Base-by-base conservation (phyloP, 2,797 vertebrate genomes). In the Psittacula echo region DNA sequence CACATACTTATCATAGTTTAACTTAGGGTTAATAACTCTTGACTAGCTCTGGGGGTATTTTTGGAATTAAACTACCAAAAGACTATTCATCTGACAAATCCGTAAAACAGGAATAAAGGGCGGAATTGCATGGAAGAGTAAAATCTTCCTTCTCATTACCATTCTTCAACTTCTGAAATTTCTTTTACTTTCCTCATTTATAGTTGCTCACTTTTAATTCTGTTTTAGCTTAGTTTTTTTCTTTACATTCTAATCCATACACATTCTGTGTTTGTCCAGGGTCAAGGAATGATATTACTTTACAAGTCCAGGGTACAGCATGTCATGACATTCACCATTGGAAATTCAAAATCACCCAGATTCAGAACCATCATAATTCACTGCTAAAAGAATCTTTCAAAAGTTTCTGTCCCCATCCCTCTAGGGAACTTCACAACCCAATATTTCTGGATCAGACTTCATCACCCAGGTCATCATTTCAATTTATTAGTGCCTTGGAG, bases 391-490 rank as follows among this genome's bases (percentile, higher is more conserved):
- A 84, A 74, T 92, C 76, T 95, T 90, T 95, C 70, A 74, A 85
- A 93, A 87, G 67, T 27, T 93, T 91, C 88, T 88, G 85, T 76
- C 67, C 26, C 15, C 27, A 32, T 94, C 60, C 89, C 91, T 95
- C 93, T 82, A 88, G 64, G 84, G 73, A 96, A 82, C 87, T 75
- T 96, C 87, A 67, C 58, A 77, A 87, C n/a, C 42, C 15, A 4
- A 14, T 95, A 97, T 93, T 97, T 97, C 96, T 94, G 92, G 88
- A 91, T 91, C 93, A 93, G 82, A 94, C 91, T 93, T 96, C 92
- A 85, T 96, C 92, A 96, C 76, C 94, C 90, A 97, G 94, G 93
- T 90, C 94, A 94, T 97, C 95, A 92, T 95, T 96, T 96, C 95
- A 96, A 95, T 97, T 96, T 95, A 95, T 94, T 93, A 95, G 64